Evolutionary conservation across 2,888 invertebrate genomes (phyloP).

Genomic region (Scaptomyza reducta): DNA sequence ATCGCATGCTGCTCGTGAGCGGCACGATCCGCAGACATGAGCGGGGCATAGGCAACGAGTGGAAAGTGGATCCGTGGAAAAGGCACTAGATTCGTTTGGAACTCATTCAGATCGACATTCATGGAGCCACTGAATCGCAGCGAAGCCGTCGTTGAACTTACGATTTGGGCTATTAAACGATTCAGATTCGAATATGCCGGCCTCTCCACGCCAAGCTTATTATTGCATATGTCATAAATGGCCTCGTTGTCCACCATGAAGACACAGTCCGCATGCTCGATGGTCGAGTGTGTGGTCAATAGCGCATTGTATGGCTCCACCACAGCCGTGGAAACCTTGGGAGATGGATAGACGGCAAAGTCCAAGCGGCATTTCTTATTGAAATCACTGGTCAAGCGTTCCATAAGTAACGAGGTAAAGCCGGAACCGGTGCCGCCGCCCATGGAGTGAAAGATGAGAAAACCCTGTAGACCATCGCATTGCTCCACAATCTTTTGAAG

Average conservation of each 20-base stretch:
- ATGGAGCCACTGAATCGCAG: conserved; percentile 94
- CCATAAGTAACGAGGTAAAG: conserved; percentile 94
- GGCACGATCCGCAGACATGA: conserved; percentile 76
- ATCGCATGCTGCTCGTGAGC: conserved; percentile 83
- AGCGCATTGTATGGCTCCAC: conserved; percentile 98
- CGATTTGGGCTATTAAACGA: conserved; percentile 89
- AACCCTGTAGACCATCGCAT: conserved; percentile 92
- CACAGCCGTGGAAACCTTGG: conserved; percentile 95
- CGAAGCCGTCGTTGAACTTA: conserved; percentile 94
- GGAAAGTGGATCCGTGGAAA: conserved; percentile 93
- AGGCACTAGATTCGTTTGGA: conserved; percentile 95
- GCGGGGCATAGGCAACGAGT: conserved; percentile 82
- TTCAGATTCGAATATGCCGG: conserved; percentile 90
- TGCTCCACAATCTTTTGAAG: conserved; percentile 93
- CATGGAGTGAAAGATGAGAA: conserved; percentile 95
- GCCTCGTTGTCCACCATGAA: conserved; percentile 98
- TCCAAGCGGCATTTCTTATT: conserved; percentile 95
- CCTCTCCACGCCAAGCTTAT: conserved; percentile 91
- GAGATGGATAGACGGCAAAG: conserved; percentile 96
- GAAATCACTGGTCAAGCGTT: conserved; percentile 92
- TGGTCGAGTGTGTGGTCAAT: conserved; percentile 94
- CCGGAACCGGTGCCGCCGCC: conserved; percentile 95
- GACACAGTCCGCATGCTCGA: conserved; percentile 94
- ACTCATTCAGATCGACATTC: conserved; percentile 95
- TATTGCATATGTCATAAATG: conserved; percentile 95